Conservation (phyloP, 2,797 vertebrate genomes). For the Eremophila alpestris region DNA sequence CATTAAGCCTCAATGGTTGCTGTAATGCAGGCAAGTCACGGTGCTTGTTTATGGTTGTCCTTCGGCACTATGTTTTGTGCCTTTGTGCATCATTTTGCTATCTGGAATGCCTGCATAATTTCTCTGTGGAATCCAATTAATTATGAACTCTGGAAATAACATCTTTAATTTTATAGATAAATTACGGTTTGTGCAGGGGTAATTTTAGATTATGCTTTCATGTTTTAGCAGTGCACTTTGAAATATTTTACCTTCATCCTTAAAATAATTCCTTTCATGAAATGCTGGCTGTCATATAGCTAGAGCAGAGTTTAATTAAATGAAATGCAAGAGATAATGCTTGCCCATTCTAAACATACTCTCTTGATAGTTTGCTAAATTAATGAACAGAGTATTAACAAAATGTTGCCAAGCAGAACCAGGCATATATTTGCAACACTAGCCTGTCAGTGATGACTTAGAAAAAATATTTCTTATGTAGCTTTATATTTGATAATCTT, state of each 20-base stretch:
- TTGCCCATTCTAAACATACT: slow-evolving; percentile 57
- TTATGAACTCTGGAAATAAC: slow-evolving; percentile 70
- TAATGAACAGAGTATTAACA: slow-evolving; percentile 68
- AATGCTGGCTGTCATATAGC: slow-evolving; percentile 71
- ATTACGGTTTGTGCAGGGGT: slow-evolving; percentile 50
- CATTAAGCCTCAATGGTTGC: slow-evolving; percentile 58
- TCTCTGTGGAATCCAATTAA: slow-evolving; percentile 75
- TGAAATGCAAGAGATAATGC: slow-evolving; percentile 74
- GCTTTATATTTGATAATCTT: slow-evolving; percentile 25
- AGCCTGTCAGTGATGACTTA: not conserved
- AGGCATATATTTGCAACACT: slow-evolving; percentile 35
- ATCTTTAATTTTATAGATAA: slow-evolving; percentile 72
- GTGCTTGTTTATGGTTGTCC: slow-evolving; percentile 59
- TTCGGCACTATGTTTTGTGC: slow-evolving; percentile 51
- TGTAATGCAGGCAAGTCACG: slow-evolving; percentile 48
- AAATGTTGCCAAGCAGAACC: slow-evolving; percentile 64
- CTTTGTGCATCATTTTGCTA: slow-evolving; percentile 53
- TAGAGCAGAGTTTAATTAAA: slow-evolving; percentile 76
- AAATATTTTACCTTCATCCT: slow-evolving; percentile 68
- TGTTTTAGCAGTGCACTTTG: slow-evolving; percentile 59
- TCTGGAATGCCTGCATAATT: slow-evolving; percentile 67
- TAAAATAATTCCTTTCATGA: slow-evolving; percentile 65
- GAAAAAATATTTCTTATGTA: slow-evolving; percentile 8
- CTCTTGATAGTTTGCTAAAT: slow-evolving; percentile 77
- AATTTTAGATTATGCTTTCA: slow-evolving; percentile 68